Conservation (phyloP, 2,113 vertebrate species). For the Sprattus sprattus region DNA sequence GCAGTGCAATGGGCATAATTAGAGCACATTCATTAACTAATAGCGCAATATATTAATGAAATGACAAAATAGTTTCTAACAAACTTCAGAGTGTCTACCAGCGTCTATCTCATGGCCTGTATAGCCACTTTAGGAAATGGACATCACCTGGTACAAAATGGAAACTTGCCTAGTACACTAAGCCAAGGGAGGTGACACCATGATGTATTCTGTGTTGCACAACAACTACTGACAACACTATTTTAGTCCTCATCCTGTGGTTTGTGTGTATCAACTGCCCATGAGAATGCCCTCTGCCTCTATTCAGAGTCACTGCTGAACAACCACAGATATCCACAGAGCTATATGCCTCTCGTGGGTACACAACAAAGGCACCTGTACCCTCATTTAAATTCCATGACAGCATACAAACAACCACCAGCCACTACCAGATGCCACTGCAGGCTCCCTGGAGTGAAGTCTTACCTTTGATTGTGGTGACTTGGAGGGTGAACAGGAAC, state of each 20-base stretch:
- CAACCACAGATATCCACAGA: background rate
- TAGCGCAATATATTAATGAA: background rate
- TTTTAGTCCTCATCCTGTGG: background rate
- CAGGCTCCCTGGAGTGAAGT: slow-evolving; percentile 23
- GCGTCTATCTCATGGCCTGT: background rate
- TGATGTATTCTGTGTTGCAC: background rate
- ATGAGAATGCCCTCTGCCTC: background rate
- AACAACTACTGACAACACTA: background rate
- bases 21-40: background rate
- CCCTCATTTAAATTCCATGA: slow-evolving; percentile 28
- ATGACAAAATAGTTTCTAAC: background rate
- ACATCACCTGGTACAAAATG: background rate
- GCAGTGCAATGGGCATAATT: background rate
- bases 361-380: background rate
- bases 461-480: slow-evolving; percentile 87
- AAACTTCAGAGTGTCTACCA: background rate
- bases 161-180: background rate
- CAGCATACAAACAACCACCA: slow-evolving; percentile 20
- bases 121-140: background rate
- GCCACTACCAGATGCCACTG: slow-evolving; percentile 26
- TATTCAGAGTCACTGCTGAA: background rate
- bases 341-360: background rate
- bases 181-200: background rate
- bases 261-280: background rate
- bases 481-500: slow-evolving; percentile 81